Evolutionary conservation across 2,888 invertebrate genomes (phyloP).

Genomic region (Heliconius erato): DNA sequence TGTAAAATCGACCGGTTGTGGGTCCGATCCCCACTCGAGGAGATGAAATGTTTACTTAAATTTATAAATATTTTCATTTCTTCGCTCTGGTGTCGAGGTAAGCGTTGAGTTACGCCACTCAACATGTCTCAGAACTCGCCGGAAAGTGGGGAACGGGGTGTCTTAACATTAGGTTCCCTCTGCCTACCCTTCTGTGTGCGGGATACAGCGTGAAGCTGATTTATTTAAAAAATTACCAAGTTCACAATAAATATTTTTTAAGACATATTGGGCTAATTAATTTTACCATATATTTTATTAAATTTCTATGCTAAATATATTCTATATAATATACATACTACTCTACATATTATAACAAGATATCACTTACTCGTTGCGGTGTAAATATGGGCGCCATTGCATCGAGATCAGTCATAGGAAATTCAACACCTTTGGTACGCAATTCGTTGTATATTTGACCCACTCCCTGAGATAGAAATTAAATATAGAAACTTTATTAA

Average conservation of each 20-base stretch:
- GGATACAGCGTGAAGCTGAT: no score
- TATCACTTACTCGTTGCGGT: constrained; percentile 91
- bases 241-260: neutral
- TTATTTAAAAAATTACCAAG: neutral
- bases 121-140: no score
- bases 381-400: constrained; percentile 97
- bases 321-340: neutral
- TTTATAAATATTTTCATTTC: no score
- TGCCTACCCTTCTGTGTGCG: no score
- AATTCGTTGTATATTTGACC: constrained; percentile 97
- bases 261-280: neutral
- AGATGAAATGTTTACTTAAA: no score
- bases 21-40: no score
- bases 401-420: constrained; percentile 97
- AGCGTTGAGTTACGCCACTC: no score
- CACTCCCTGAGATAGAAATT: constrained; percentile 89
- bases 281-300: neutral
- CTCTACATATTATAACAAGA: neutral
- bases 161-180: no score
- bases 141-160: no score
- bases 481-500: neutral
- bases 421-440: constrained; percentile 97
- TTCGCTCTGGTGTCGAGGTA: no score
- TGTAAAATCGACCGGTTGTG: no score
- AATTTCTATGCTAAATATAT: neutral